Percentiles rank a stretch among this genome's conserved stretches.
Conservation (phyloP, 2,797 vertebrate genomes). For the Gymnocypris eckloni region DNA sequence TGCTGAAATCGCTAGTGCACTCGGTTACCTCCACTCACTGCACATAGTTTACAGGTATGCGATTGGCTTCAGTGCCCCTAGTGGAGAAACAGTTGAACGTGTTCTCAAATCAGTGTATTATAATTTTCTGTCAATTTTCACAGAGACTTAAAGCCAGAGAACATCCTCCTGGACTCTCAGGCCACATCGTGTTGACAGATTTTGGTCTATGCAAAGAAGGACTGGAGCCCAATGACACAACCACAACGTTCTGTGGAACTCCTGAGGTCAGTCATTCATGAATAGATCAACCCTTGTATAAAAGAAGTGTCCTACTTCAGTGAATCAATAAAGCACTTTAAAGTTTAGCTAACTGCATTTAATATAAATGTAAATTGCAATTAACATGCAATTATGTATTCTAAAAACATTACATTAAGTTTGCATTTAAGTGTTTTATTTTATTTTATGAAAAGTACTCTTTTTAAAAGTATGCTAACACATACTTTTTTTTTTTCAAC, state of each 20-base stretch:
- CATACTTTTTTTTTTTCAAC: conserved; percentile 3
- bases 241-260: conserved; percentile 95
- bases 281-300: neutral
- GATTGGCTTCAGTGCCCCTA: conserved; percentile 52
- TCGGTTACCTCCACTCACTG: conserved; percentile 84
- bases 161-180: conserved; percentile 94
- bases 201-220: conserved; percentile 99
- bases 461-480: neutral
- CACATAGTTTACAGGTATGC: conserved; percentile 83
- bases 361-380: neutral
- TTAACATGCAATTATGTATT: neutral
- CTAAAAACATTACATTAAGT: neutral
- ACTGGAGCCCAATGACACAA: conserved; percentile 90
- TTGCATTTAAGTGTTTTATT: neutral
- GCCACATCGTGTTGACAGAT: conserved; percentile 96
- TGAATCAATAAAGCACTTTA: neutral
- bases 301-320: neutral
- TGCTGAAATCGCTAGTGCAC: conserved; percentile 82
- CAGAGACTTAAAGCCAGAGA: conserved; percentile 98
- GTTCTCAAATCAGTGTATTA: neutral
- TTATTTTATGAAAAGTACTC: neutral
- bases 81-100: conserved; percentile 57
- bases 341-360: neutral
- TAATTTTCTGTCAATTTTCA: conserved; percentile 45
- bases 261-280: conserved; percentile 85